Conservation (phyloP, 1,140 invertebrate genomes). For the Sycophila sp. region DNA sequence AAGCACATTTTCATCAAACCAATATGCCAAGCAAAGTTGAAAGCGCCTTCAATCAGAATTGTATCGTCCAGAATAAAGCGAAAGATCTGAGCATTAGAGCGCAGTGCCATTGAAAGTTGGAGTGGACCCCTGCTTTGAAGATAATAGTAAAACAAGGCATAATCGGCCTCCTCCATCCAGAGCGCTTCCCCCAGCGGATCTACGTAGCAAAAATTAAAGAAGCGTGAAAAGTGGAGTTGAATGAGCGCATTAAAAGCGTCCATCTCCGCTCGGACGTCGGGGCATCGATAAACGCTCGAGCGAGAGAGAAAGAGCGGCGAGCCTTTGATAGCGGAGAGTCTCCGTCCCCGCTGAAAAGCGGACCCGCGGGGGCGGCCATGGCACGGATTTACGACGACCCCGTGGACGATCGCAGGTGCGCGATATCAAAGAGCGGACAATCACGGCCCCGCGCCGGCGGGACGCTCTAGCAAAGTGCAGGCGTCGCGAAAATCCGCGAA, state of each 20-base stretch:
- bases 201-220: slow-evolving; percentile 13
- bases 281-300: neutral
- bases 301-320: neutral
- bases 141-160: slow-evolving; percentile 23
- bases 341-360: neutral
- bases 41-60: no score
- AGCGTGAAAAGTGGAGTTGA: slow-evolving; percentile 22
- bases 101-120: neutral
- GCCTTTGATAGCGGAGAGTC: neutral
- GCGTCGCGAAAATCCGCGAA: neutral
- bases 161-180: no score
- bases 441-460: neutral
- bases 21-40: no score
- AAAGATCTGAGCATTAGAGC: neutral
- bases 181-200: neutral
- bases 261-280: neutral
- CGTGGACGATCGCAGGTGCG: slow-evolving; percentile 13
- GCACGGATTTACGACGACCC: slow-evolving; percentile 15
- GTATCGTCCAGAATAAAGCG: no score
- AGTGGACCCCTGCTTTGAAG: no score
- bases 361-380: neutral
- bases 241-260: slow-evolving; percentile 3
- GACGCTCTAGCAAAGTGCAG: neutral
- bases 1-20: no score
- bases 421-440: slow-evolving; percentile 19